Conservation (phyloP, 2,113 vertebrate species). For the Glaucomys volans region DNA sequence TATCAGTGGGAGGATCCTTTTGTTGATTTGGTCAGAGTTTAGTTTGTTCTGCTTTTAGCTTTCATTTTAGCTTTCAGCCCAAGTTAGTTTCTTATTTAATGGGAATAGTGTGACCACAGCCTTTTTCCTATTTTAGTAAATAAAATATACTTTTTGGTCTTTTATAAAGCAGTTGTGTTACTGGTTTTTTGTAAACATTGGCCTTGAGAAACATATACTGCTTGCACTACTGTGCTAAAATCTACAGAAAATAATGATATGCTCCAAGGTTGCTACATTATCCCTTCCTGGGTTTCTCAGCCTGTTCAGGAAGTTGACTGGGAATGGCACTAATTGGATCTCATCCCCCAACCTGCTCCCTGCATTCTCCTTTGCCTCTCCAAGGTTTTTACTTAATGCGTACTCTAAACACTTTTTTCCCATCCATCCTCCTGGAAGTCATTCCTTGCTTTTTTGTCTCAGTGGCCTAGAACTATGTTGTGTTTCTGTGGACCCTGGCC, state of each 20-base stretch:
- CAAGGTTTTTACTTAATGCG: not conserved
- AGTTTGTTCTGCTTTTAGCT: not conserved
- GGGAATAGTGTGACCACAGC: not conserved
- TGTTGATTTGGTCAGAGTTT: not conserved
- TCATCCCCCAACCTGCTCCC: not conserved
- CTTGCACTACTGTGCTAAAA: not conserved
- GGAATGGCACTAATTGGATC: not conserved
- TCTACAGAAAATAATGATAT: not conserved
- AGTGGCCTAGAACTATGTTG: not conserved
- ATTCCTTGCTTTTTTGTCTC: not conserved
- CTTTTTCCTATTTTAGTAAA: not conserved
- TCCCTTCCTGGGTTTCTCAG: not conserved
- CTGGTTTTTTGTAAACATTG: not conserved
- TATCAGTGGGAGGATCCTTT: not conserved
- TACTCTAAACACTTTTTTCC: not conserved
- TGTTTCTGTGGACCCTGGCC: not conserved
- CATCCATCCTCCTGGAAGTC: not conserved
- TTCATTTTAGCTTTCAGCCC: not conserved
- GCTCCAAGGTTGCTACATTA: not conserved
- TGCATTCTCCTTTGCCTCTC: not conserved
- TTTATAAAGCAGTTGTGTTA: not conserved
- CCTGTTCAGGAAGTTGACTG: not conserved
- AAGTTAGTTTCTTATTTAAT: not conserved
- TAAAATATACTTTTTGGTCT: not conserved
- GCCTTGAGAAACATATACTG: not conserved